Conservation (phyloP, 2,888 invertebrate species). For the Rhagophthalmus giganteus region DNA sequence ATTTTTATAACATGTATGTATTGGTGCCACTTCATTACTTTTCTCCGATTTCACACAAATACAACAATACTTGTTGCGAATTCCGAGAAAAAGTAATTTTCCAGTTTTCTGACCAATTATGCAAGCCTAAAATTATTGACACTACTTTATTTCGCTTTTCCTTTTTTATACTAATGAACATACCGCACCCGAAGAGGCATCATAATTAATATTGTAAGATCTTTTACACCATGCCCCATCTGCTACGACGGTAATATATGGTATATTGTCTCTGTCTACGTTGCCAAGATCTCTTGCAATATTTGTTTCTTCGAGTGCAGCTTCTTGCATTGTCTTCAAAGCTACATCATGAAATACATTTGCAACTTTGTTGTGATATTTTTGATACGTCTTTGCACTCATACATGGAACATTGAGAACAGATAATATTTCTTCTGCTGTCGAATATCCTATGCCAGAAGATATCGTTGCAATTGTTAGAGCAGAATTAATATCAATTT, state of each 20-base stretch:
- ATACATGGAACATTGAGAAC: conserved; percentile 5
- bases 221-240: conserved; percentile 25
- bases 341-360: neutral
- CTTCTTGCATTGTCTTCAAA: conserved; percentile 2
- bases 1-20: too few relatives aligned
- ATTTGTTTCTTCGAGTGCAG: conserved; percentile 6
- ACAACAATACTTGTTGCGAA: too few relatives aligned
- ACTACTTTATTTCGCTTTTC: too few relatives aligned
- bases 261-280: conserved; percentile 8
- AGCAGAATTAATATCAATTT: conserved; percentile 6
- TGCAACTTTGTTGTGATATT: neutral
- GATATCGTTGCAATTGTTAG: neutral
- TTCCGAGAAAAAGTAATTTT: too few relatives aligned
- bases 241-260: conserved; percentile 11
- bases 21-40: too few relatives aligned
- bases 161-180: neutral
- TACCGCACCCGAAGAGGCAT: conserved; percentile 8
- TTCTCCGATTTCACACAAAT: conserved; percentile 33
- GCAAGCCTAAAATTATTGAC: too few relatives aligned
- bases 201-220: conserved; percentile 10
- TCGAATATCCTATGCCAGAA: conserved; percentile 9
- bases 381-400: neutral
- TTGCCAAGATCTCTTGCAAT: conserved; percentile 4
- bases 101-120: conserved; percentile 12
- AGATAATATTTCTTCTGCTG: conserved; percentile 8